Percentiles rank a stretch among this genome's conserved stretches.
These are phyloP conservation scores for Artibeus jamaicensis DNA, from an alignment of 2,797 vertebrate genomes.

Conservation along the genomic window DNA sequence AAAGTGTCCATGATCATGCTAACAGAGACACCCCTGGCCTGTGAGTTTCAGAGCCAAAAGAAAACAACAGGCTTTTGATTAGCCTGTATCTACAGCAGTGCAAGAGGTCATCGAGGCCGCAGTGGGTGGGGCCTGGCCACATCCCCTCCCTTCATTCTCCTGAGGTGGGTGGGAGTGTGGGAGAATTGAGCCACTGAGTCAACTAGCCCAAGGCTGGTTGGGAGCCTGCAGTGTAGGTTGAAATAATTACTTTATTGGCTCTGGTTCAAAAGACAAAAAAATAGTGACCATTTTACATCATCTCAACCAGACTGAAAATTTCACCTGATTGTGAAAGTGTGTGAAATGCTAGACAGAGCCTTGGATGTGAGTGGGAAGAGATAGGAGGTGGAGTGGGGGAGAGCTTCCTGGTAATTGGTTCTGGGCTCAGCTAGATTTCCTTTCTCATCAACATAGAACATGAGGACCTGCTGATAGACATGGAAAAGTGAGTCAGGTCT, in stretches of 20 bases:
- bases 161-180: not conserved
- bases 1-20: not conserved
- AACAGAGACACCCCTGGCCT: not conserved
- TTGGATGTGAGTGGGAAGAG: not conserved
- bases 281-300: not conserved
- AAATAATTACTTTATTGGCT: not conserved
- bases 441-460: not conserved
- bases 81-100: not conserved
- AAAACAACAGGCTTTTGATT: conserved; percentile 44
- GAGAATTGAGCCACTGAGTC: not conserved
- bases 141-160: not conserved
- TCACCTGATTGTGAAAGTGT: conserved; percentile 1
- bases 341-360: not conserved
- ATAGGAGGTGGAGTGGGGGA: not conserved
- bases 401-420: not conserved
- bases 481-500: not conserved
- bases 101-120: not conserved
- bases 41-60: not conserved
- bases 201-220: not conserved
- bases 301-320: not conserved
- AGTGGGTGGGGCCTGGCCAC: not conserved
- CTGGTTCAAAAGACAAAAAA: not conserved
- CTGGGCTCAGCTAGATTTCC: not conserved
- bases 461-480: not conserved
- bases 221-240: not conserved